Evolutionary conservation across 1,140 invertebrate genomes (phyloP), one percentile per base, ranked within the genome.

Genomic region (Papilio glaucus): DNA sequence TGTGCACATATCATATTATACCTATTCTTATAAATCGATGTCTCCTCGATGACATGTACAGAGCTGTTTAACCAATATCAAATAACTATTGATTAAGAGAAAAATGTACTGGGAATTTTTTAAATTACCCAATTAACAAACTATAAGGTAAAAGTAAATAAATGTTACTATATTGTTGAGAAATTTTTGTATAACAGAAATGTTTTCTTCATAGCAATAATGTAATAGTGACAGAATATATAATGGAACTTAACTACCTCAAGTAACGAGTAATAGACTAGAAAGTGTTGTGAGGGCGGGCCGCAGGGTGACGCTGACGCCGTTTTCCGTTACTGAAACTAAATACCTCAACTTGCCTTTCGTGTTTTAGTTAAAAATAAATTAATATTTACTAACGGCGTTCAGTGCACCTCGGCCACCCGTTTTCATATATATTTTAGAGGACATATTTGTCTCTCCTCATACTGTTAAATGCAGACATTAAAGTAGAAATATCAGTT

Each of bases 241-340:
- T 77, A 9, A 69, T 77, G 89, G 75, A 91, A 92, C 87, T 81
- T 78, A 90, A 88, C 90, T 92, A 92, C 90, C 90, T 92, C 90
- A 92, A 85, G 76, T 88, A 87, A 86, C 81, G 81, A 88, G 83
- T 88, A 85, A 85, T 91, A 91, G 81, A 77, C 87, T 89, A 87
- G 78, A 84, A 79, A 74, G 81, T 80, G 82, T 85, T 86, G 83
- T 83, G 83, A 86, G 82, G 80, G 77, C 39, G 73, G 70, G 67
- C 57, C 72, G 81, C 33, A 61, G 77, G 70, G 45, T 62, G 78
- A 69, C 72, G 75, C 57, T 74, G 18, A 45, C 61, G 76, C 62
- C 42, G 73, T 61, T 45, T n/a, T 72, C 62, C 38, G 57, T 38
- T 71, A 13, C 13, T 33, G 41, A 49, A 83, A 81, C 83, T 10